Evolutionary conservation across 2,888 invertebrate species (phyloP), one percentile per base, ranked within the genome.

Genomic region (Andrena camellia): DNA sequence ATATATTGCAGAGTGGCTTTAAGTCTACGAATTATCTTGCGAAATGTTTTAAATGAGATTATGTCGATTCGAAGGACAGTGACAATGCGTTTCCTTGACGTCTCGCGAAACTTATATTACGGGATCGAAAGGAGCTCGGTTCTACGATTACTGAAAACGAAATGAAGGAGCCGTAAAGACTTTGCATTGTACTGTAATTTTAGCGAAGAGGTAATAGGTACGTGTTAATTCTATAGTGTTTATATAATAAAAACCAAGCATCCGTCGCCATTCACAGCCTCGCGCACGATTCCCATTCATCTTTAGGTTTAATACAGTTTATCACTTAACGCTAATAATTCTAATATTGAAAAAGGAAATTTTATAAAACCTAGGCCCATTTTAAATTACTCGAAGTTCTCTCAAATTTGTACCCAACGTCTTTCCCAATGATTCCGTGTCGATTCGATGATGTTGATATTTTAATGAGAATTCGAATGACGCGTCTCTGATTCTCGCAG

Each of bases 301-400:
- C 78, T 75, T 85, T 85, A 83, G 72, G 68, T 83, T 81, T 88
- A 86, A 84, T 82, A 84, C 74, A 87, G 67, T 86, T 86, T 86
- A 89, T 84, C 87, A 83, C 83, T 80, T 83, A 83, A 79, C 78
- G 62, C 80, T 89, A 86, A 88, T 86, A 87, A 84, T 85, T 88
- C 84, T 88, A 83, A 89, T 81, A 71, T 86, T 81, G 69, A 79
- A 63, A 86, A 89, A 90, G 87, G 74, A 88, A 89, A 85, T 86
- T 66, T 80, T 85, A 88, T 90, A 90, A 91, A 91, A 92, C 86
- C 90, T 90, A 90, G 90, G 90, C 91, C 90, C 89, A 83, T 83
- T 90, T 86, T 82, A 87, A 88, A 84, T 79, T 84, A 81, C 74
- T 83, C 50, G 73, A 82, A 82, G 66, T 79, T 26, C 60, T 57